Evolutionary conservation across 1,140 invertebrate species (phyloP).

Genomic region (Pteromalus puparum): DNA sequence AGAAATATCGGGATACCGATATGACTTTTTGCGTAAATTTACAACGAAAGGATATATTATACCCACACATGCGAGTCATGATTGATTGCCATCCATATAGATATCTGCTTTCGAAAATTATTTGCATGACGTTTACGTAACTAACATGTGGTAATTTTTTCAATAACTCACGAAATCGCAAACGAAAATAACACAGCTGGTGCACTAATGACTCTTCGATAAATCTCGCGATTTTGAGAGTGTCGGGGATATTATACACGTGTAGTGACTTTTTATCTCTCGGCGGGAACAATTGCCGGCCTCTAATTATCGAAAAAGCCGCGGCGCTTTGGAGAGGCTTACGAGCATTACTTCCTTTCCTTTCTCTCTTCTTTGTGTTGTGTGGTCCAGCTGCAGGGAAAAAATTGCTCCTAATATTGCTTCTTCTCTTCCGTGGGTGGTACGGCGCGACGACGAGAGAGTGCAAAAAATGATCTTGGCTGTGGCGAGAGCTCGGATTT

Average conservation of each 20-base stretch:
- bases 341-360: slow-evolving; percentile 55
- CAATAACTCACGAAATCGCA: neutral
- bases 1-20: no score
- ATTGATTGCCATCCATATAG: neutral
- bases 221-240: slow-evolving; percentile 37
- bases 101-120: no score
- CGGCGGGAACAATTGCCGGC: slow-evolving; percentile 70
- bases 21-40: no score
- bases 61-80: no score
- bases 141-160: neutral
- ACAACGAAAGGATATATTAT: neutral
- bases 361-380: slow-evolving; percentile 46
- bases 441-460: no score
- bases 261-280: slow-evolving; percentile 28
- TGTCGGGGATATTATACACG: no score
- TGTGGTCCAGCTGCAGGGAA: neutral
- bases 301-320: slow-evolving; percentile 74
- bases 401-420: neutral
- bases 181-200: neutral
- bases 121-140: neutral
- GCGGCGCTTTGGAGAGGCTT: slow-evolving; percentile 74
- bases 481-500: neutral
- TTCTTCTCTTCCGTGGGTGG: neutral
- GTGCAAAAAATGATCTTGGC: neutral
- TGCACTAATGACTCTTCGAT: slow-evolving; percentile 16